Base-by-base conservation (phyloP, 1,140 invertebrate genomes). In the Achatina immaculata region DNA sequence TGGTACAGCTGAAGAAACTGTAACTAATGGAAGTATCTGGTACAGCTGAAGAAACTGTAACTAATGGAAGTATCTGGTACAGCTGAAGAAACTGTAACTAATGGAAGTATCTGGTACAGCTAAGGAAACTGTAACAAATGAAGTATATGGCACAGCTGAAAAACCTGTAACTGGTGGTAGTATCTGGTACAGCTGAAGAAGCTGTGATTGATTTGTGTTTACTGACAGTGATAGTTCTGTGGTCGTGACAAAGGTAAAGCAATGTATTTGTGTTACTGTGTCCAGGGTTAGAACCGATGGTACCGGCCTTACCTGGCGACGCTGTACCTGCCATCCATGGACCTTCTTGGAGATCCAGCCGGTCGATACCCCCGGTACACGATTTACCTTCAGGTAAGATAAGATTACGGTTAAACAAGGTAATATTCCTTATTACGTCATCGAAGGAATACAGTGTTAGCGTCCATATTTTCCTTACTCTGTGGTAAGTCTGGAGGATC, bases 331-430 rank as follows among this genome's bases (percentile, higher is more conserved):
- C 42, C 1, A 45, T 36, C 31, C n/a, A 40, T 19, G 19, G 6
- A 34, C 19, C 45, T 24, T 55, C 43, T 24, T 66, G 76, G 62
- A 48, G 62, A 19, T 68, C 55, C 2, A 38, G 24, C 4, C 38
- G 38, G 40, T 42, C 76, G 6, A 68, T 21, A 1, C 76, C 76
- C 19, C 76, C 76, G 42, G 55, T 68, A 24, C 76, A 78, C 34
- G 76, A 78, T 16, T 40, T 78, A 21, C 76, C 76, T 2, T 3
- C 38, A 43, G 76, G 76, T 79, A 28, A 71, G 66, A 24, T 75
- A 6, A n/a, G n/a, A n/a, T n/a, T n/a, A n/a, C n/a, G n/a, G n/a
- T n/a, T n/a, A n/a, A n/a, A n/a, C n/a, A n/a, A n/a, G n/a, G n/a
- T n/a, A n/a, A n/a, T n/a, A n/a, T n/a, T n/a, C n/a, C n/a, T n/a